Conservation (phyloP, 2,113 vertebrate genomes). For the Pterocles orientalis region DNA sequence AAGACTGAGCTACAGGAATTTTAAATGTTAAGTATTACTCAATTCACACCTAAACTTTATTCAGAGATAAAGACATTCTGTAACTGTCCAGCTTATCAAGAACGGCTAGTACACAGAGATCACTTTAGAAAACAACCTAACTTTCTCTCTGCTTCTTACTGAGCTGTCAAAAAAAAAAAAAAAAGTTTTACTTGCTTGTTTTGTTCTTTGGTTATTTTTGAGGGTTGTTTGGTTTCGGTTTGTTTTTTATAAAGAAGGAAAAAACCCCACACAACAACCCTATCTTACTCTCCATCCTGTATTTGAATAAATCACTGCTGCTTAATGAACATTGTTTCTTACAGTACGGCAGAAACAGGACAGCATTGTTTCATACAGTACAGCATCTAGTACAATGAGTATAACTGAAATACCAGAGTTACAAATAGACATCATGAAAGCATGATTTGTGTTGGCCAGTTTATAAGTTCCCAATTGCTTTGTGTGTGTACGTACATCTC, state of each 20-base stretch:
- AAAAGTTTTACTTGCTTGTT: not conserved
- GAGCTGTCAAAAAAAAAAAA: not conserved
- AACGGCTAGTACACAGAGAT: not conserved
- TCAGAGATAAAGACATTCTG: not conserved
- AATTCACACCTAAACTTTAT: not conserved
- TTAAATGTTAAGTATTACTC: not conserved
- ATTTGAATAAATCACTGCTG: not conserved
- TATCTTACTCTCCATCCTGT: not conserved
- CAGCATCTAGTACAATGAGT: fast-evolving
- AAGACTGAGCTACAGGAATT: not conserved
- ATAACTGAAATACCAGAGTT: not conserved
- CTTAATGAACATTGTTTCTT: not conserved
- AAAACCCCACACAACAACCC: not conserved
- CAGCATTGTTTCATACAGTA: not conserved
- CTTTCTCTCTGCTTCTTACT: not conserved
- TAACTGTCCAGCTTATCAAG: not conserved
- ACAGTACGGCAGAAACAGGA: not conserved
- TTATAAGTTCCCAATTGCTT: not conserved
- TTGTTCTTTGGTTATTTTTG: not conserved
- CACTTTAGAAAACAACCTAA: not conserved
- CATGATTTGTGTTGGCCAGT: not conserved
- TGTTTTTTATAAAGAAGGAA: not conserved
- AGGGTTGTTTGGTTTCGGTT: not conserved
- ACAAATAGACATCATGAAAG: not conserved
- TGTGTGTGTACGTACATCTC: not conserved